These are phyloP conservation scores for Mastomys natalensis DNA, from an alignment of 2,113 vertebrate species.

Conservation along the genomic window DNA sequence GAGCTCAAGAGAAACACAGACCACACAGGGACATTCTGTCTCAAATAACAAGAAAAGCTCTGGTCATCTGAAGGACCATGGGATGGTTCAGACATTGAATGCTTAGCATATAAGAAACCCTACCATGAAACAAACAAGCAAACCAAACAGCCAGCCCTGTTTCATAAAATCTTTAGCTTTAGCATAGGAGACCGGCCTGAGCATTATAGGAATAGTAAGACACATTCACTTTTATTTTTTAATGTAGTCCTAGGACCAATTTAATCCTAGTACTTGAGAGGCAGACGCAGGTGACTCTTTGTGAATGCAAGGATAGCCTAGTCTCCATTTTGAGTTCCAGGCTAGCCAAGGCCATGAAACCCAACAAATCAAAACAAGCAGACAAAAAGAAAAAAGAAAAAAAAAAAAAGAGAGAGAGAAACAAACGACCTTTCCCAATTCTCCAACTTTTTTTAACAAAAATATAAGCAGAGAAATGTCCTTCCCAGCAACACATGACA, in stretches of 20 bases:
- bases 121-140: neutral
- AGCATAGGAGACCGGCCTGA: neutral
- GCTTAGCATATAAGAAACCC: neutral
- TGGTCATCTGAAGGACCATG: neutral
- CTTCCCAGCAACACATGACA: neutral
- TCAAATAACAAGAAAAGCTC: neutral
- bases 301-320: neutral
- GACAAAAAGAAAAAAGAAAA: no score
- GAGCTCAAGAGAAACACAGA: neutral
- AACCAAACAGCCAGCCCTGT: neutral
- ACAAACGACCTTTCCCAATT: neutral
- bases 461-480: neutral
- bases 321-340: neutral
- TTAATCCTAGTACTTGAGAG: neutral
- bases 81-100: neutral
- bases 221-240: neutral
- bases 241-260: neutral
- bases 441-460: slow-evolving; percentile 3
- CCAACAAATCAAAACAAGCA: neutral
- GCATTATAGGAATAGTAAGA: neutral
- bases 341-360: neutral
- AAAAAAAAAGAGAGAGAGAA: no score
- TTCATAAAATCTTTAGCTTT: neutral
- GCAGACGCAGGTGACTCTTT: neutral
- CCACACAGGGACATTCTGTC: no score